A percentile compares a stretch with the other conserved stretches of the same genome.
Evolutionary conservation across 2,797 vertebrate species (phyloP).

Genomic region (Poecilia wingei): DNA sequence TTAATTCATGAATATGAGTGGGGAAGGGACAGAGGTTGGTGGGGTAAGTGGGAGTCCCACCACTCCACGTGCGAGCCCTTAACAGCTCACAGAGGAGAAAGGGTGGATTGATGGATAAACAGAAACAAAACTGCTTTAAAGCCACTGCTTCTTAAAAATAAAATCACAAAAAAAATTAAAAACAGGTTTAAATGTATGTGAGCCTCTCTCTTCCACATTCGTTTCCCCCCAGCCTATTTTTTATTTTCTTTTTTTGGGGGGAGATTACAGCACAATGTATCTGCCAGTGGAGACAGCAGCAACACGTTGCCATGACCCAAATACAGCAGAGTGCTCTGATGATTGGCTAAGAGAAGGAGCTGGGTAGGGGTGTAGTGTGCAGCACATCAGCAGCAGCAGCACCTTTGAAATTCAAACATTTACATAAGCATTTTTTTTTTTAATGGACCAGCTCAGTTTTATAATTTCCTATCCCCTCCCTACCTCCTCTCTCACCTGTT

Average conservation of each 20-base stretch:
- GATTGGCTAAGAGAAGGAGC: constrained; percentile 76
- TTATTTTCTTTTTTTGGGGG: constrained; percentile 31
- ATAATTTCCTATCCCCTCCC: constrained; percentile 12
- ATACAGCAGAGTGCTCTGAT: constrained; percentile 69
- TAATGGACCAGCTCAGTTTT: constrained; percentile 30
- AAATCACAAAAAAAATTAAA: constrained; percentile 24
- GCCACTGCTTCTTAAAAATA: constrained; percentile 2
- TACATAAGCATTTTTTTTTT: constrained; percentile 53
- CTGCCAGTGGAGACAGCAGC: constrained; percentile 77
- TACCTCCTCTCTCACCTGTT: constrained; percentile 28
- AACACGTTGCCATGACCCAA: constrained; percentile 82
- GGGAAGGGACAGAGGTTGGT: constrained; percentile 16
- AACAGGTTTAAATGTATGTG: constrained; percentile 25
- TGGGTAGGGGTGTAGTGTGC: constrained; percentile 45
- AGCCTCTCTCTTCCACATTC: constrained; percentile 34
- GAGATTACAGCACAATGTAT: constrained; percentile 79
- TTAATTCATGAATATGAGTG: constrained; percentile 54
- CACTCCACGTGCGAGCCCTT: constrained; percentile 9
- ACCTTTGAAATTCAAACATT: constrained; percentile 79
- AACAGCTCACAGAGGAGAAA: constrained; percentile 1
- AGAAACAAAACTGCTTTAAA: constrained; percentile 4
- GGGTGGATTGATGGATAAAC: constrained; percentile 16
- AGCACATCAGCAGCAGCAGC: constrained; percentile 61
- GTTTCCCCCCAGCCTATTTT: constrained; percentile 65
- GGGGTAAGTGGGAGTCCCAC: constrained; percentile 22